Conservation (phyloP, 2,797 vertebrate species). For the Leptodactylus fallax region DNA sequence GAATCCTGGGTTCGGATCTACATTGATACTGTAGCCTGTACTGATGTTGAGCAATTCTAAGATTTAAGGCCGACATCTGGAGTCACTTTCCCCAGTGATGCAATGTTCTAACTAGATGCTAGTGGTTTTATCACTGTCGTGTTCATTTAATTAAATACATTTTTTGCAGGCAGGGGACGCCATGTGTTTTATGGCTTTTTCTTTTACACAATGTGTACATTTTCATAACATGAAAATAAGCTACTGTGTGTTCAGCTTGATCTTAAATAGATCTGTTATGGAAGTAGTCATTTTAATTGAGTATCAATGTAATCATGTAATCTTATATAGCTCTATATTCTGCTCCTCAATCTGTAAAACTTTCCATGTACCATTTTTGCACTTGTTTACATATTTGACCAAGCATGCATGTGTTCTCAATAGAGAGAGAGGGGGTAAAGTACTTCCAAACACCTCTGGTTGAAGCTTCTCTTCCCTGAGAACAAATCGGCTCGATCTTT, state of each 20-base stretch:
- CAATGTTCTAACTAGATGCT: constrained; percentile 34
- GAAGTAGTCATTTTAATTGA: not conserved
- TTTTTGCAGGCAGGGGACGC: constrained; percentile 19
- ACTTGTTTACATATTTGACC: too few relatives aligned
- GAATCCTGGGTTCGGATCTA: constrained; percentile 28
- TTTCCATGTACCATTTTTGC: too few relatives aligned
- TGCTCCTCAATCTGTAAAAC: too few relatives aligned
- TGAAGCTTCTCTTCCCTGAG: too few relatives aligned
- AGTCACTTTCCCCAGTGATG: constrained; percentile 43
- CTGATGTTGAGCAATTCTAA: constrained; percentile 19
- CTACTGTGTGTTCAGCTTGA: not conserved
- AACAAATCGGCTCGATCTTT: too few relatives aligned
- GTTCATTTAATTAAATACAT: constrained; percentile 50
- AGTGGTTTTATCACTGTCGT: constrained; percentile 47
- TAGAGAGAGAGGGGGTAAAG: too few relatives aligned
- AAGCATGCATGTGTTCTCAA: too few relatives aligned
- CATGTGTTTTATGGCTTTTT: constrained; percentile 13
- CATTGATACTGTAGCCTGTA: constrained; percentile 11
- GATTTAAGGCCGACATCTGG: constrained; percentile 49
- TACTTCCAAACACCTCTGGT: too few relatives aligned
- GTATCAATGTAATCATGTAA: not conserved
- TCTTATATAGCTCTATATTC: not conserved
- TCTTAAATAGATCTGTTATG: not conserved
- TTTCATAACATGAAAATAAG: not conserved
- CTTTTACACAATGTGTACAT: not conserved